Conservation (phyloP, 2,113 vertebrate genomes). For the Tympanuchus pallidicinctus region DNA sequence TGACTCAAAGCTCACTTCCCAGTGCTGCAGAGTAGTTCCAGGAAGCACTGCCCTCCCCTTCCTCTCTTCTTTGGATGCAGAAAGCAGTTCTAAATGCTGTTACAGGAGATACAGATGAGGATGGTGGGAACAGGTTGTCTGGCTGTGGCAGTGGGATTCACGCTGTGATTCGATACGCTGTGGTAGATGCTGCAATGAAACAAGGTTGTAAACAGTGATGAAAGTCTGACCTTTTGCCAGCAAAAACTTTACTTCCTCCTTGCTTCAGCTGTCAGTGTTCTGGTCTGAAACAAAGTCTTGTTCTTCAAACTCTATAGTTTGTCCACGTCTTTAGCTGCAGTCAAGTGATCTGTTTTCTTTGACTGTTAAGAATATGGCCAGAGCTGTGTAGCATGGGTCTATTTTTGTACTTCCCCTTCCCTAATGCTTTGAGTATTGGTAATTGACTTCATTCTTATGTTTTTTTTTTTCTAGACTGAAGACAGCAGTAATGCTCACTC, state of each 20-base stretch:
- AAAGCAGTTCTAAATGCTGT: background rate
- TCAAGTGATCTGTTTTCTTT: fast-evolving
- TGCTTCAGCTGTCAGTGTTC: background rate
- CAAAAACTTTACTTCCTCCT: background rate
- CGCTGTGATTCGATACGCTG: background rate
- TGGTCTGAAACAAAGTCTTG: background rate
- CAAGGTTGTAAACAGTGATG: background rate
- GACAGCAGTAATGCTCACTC: constrained; percentile 89
- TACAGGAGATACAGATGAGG: background rate
- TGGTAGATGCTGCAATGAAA: background rate
- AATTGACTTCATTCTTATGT: background rate
- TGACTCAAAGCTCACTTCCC: background rate
- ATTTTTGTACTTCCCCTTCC: fast-evolving
- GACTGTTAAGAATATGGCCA: background rate
- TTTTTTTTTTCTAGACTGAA: constrained; percentile 64
- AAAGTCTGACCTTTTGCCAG: background rate
- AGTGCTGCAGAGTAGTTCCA: background rate
- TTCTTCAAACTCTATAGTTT: background rate
- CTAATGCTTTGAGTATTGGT: background rate
- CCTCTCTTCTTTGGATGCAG: background rate
- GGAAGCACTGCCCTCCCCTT: background rate
- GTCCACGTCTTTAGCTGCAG: fast-evolving
- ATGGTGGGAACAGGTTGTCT: background rate
- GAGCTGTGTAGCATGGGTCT: background rate
- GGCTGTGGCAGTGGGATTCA: background rate